phyloP scores from a whole-genome alignment of 2,888 invertebrate genomes.

The Halocaridina rubra region DNA sequence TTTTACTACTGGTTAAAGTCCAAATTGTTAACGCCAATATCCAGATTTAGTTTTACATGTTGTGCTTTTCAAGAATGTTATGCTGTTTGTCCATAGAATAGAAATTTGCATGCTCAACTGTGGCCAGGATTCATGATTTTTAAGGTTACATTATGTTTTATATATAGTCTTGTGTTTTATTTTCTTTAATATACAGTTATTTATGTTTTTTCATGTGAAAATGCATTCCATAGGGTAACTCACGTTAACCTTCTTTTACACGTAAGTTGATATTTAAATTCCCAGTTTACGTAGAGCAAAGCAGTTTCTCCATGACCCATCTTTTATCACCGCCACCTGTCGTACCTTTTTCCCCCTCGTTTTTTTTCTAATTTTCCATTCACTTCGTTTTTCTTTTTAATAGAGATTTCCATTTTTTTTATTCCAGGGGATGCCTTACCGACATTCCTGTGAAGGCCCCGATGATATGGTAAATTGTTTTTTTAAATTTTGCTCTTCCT shows the following conservation, averaged over 20 bases:
- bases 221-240: too few species aligned
- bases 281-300: too few species aligned
- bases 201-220: too few species aligned
- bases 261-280: too few species aligned
- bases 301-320: background rate
- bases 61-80: constrained; percentile 33
- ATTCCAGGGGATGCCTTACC: constrained; percentile 85
- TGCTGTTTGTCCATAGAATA: constrained; percentile 46
- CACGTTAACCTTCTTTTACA: too few species aligned
- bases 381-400: constrained; percentile 49
- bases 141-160: too few species aligned
- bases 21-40: constrained; percentile 14
- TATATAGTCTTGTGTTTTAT: too few species aligned
- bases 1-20: constrained; percentile 36
- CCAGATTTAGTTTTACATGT: constrained; percentile 17
- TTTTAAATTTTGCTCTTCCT: constrained; percentile 52
- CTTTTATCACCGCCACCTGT: background rate
- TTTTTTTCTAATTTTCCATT: constrained; percentile 31
- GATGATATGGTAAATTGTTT: constrained; percentile 89
- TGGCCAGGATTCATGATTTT: too few species aligned
- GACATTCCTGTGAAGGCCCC: constrained; percentile 97
- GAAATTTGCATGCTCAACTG: constrained; percentile 31
- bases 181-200: too few species aligned
- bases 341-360: constrained; percentile 2
- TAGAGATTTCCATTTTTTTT: constrained; percentile 63